Evolutionary conservation across 2,113 vertebrate species (phyloP), one percentile per base, ranked within the genome.

Genomic region (Cavia porcellus): DNA sequence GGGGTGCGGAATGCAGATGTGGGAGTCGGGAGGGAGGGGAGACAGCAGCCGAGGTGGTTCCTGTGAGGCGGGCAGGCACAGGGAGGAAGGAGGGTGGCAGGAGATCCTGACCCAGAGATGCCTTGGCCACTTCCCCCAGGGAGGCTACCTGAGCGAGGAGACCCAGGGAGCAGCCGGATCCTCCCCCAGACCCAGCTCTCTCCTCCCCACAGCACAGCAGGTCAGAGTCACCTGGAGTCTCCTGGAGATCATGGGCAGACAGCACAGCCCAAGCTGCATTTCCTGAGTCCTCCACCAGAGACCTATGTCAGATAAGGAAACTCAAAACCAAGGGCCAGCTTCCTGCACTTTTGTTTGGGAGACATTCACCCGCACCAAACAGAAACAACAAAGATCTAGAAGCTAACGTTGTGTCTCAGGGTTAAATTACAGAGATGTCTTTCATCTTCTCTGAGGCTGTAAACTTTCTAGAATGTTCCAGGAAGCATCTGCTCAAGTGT

Each of bases 21-120:
- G 88, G 20, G 47, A 52, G 50, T 57, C 79, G 17, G 3, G 38
- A 22, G 32, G 87, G 75, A 79, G 61, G 6, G 72, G 42, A 45
- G 30, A 50, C 3, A 47, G 66, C 12, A 0, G 19, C 0, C 1
- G 17, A 20, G 30, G 25, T 35, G 52, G 25, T 5, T 55, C 62
- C 59, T 85, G 28, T 10, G 45, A 12, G 32, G 17, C 1, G 0
- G 47, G 38, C n/a, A 90, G 86, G 45, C 17, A 45, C 7, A 0
- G 12, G 32, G 22, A 57, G 6, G 30, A 25, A 12, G 47, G 3
- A 0, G 0, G 50, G 22, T 5, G 24, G 62, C 28, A 3, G 20
- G 20, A 15, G 19, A 38, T 0, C 30, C 24, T 8, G 0, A 35
- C 12, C 59, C 47, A 4, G 20, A 59, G 32, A 47, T 14, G 32